Evolutionary conservation across 2,797 vertebrate genomes (phyloP), one percentile per base, ranked within the genome.

Genomic region (Poecilia velifera): DNA sequence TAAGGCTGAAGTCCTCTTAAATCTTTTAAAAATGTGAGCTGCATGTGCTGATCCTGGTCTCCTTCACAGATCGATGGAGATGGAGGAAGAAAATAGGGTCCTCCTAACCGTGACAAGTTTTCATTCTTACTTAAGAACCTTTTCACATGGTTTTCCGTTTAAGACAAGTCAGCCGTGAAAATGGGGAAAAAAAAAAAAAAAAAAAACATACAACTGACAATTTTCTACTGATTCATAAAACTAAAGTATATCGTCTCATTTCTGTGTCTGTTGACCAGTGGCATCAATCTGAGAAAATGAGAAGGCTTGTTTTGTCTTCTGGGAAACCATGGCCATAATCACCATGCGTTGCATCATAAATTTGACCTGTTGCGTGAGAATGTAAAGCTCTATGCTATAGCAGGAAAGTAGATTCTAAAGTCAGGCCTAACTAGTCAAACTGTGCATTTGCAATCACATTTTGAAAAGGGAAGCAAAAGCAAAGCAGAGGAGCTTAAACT

Each of bases 11-110:
- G 34, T 39, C 62, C 7, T 36, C 20, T 70, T 70, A 12, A 70
- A 70, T 12, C 22, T 25, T 25, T n/a, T 22, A 74, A 77, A 49
- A 73, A n/a, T n/a, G 45, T n/a, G 62, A 73, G 62, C 46, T 20
- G 36, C 28, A 59, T 46, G 12, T 62, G 25, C 53, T 82, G 77
- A 81, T 46, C 76, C 53, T 36, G 20, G 41, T 72, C 28, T 46
- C 70, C 53, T 66, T 51, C 57, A 78, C 46, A 46, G 81, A 83
- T 83, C 39, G 74, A 20, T 72, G 28, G 74, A 47, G 45, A 81
- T n/a, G 59, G 74, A 43, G 39, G 66, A 70, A 70, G 66, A 70
- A 74, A 49, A 74, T 43, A 18, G 55, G 68, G 41, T 41, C 14
- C n/a, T 73, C 74, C 41, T 74, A 34, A 34, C 72, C 62, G 46